Percentiles rank a stretch among this genome's conserved stretches.
These are phyloP conservation scores for Sebastes schlegelii DNA, from an alignment of 2,113 vertebrate genomes.

Conservation along the genomic window DNA sequence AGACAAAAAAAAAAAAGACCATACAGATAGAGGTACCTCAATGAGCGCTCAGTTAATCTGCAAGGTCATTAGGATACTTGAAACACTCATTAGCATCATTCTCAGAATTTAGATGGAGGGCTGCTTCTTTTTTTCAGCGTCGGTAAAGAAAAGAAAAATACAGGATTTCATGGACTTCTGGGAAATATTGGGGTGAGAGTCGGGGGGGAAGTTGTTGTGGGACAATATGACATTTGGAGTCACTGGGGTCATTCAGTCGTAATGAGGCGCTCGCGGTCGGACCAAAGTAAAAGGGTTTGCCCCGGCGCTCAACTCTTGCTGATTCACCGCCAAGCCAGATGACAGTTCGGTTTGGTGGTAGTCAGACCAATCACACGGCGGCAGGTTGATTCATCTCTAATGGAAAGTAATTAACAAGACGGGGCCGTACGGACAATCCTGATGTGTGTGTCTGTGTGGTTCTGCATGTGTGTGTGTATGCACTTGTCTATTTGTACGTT, in stretches of 20 bases:
- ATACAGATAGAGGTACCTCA: conserved; percentile 87
- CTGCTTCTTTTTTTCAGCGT: conserved; percentile 64
- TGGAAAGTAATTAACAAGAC: conserved; percentile 87
- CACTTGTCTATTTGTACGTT: background rate
- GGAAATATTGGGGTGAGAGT: conserved; percentile 77
- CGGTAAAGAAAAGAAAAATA: conserved; percentile 80
- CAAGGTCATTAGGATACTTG: conserved; percentile 90
- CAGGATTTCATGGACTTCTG: conserved; percentile 83
- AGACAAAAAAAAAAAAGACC: conserved; percentile 80
- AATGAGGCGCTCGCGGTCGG: conserved; percentile 85
- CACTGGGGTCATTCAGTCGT: conserved; percentile 85
- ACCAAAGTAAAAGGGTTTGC: conserved; percentile 80
- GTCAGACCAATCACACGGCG: conserved; percentile 81
- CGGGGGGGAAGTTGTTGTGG: conserved; percentile 28
- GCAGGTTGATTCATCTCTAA: conserved; percentile 89
- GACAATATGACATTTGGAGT: conserved; percentile 85
- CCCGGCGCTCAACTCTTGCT: conserved; percentile 85
- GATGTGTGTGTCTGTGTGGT: conserved; percentile 31
- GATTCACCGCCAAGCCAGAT: conserved; percentile 70
- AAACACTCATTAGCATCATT: conserved; percentile 93
- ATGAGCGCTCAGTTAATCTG: conserved; percentile 88
- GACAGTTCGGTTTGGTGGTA: conserved; percentile 79
- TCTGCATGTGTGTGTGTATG: conserved; percentile 9
- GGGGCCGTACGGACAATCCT: conserved; percentile 46
- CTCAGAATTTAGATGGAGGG: conserved; percentile 64